Evolutionary conservation across 2,113 vertebrate species (phyloP).

Genomic region (Nycticebus coucang): DNA sequence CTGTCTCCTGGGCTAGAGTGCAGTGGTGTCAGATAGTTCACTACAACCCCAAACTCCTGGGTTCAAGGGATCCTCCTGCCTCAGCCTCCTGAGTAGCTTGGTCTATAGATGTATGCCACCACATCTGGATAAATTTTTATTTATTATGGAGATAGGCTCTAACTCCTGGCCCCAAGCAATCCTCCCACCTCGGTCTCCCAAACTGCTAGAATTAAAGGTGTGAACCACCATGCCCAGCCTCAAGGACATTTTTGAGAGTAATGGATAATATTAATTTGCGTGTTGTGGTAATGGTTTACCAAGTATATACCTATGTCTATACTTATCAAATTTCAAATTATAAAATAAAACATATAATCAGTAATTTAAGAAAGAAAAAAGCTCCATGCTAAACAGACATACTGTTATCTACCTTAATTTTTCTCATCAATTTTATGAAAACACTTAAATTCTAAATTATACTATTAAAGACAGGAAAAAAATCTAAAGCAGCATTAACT

Average conservation of each 20-base stretch:
- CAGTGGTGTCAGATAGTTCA: too few species aligned
- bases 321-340: not conserved
- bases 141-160: too few species aligned
- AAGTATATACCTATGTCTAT: not conserved
- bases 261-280: not conserved
- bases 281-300: not conserved
- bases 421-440: not conserved
- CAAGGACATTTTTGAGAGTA: not conserved
- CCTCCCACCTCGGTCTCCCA: too few species aligned
- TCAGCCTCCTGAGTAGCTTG: too few species aligned
- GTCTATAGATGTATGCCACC: too few species aligned
- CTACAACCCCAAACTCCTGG: too few species aligned
- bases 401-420: not conserved
- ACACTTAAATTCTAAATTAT: conserved; percentile 26
- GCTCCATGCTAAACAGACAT: not conserved
- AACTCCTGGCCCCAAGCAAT: too few species aligned
- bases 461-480: not conserved
- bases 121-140: too few species aligned
- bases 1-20: too few species aligned
- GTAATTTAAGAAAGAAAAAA: not conserved
- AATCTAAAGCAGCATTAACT: not conserved
- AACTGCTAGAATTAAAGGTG: too few species aligned
- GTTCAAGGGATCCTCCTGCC: too few species aligned
- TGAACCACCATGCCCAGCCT: too few species aligned
- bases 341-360: conserved; percentile 6